Percentiles rank a stretch among this genome's conserved stretches.
phyloP scores from a whole-genome alignment of 2,797 vertebrate genomes.

The Helostoma temminkii region DNA sequence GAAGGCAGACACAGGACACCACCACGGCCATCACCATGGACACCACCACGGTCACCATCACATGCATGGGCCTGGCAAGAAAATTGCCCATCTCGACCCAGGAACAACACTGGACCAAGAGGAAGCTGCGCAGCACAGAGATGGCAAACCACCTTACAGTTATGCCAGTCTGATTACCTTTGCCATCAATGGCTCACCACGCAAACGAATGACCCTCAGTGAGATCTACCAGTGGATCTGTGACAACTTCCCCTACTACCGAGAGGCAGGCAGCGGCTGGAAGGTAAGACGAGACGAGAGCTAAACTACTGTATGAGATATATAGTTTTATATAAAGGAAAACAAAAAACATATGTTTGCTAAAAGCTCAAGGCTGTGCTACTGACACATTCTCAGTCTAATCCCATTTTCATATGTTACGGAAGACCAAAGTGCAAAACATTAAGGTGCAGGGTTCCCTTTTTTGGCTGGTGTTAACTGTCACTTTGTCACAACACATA shows the following conservation, averaged over 20 bases:
- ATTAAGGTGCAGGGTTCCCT: background rate
- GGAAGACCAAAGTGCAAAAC: background rate
- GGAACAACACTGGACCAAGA: constrained; percentile 89
- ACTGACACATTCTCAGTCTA: background rate
- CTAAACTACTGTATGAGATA: background rate
- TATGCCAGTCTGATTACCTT: constrained; percentile 93
- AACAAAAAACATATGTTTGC: background rate
- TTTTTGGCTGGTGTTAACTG: background rate
- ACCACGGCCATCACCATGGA: constrained; percentile 74
- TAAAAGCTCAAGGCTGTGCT: background rate
- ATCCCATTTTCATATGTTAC: background rate
- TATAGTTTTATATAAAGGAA: background rate
- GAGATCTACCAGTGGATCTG: constrained; percentile 95
- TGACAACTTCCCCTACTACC: constrained; percentile 92
- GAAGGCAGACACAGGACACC: constrained; percentile 83
- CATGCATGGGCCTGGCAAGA: constrained; percentile 81
- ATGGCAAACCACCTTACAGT: constrained; percentile 92
- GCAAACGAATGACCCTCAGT: constrained; percentile 91
- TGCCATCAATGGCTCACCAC: constrained; percentile 90
- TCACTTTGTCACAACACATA: background rate
- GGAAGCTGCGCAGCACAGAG: constrained; percentile 88
- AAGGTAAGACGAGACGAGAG: constrained; percentile 81
- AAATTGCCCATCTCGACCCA: constrained; percentile 84
- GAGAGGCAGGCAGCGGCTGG: constrained; percentile 91
- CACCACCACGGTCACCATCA: constrained; percentile 80